phyloP scores from a whole-genome alignment of 2,888 invertebrate species.

The Folsomia manolachei region DNA sequence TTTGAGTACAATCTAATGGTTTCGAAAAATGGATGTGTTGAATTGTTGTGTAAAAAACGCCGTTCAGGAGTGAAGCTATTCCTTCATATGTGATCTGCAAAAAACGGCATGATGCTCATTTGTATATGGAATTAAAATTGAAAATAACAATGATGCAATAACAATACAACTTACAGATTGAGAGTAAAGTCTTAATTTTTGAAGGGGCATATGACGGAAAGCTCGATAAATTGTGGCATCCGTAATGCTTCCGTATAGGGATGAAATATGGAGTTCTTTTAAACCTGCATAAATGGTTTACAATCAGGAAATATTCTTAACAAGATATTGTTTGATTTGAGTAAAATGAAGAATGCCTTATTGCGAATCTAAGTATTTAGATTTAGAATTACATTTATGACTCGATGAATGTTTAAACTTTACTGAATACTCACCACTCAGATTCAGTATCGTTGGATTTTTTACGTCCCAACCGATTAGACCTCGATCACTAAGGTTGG shows the following conservation, averaged over 20 bases:
- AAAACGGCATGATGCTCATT: too few species aligned
- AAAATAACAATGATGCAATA: too few species aligned
- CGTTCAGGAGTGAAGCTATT: constrained; percentile 26
- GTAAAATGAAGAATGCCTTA: too few species aligned
- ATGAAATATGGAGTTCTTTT: constrained; percentile 33
- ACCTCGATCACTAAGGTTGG: constrained; percentile 30
- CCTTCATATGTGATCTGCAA: constrained; percentile 32
- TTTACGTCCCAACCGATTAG: constrained; percentile 20
- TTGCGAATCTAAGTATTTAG: neutral
- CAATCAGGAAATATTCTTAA: too few species aligned
- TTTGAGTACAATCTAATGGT: constrained; percentile 33
- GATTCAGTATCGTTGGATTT: constrained; percentile 24
- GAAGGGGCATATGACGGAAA: constrained; percentile 27
- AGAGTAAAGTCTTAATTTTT: constrained; percentile 27
- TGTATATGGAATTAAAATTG: too few species aligned
- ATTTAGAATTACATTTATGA: too few species aligned
- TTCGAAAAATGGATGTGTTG: constrained; percentile 31
- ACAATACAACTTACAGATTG: constrained; percentile 37
- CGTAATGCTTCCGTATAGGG: constrained; percentile 33
- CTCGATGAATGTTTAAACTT: neutral
- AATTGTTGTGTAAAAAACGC: constrained; percentile 21
- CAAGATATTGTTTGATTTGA: too few species aligned
- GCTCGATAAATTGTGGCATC: constrained; percentile 27
- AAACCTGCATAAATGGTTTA: constrained; percentile 15
- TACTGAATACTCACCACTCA: constrained; percentile 28